These are phyloP conservation scores for Piezodorus guildinii DNA, from an alignment of 1,140 invertebrate species.

Conservation along the genomic window DNA sequence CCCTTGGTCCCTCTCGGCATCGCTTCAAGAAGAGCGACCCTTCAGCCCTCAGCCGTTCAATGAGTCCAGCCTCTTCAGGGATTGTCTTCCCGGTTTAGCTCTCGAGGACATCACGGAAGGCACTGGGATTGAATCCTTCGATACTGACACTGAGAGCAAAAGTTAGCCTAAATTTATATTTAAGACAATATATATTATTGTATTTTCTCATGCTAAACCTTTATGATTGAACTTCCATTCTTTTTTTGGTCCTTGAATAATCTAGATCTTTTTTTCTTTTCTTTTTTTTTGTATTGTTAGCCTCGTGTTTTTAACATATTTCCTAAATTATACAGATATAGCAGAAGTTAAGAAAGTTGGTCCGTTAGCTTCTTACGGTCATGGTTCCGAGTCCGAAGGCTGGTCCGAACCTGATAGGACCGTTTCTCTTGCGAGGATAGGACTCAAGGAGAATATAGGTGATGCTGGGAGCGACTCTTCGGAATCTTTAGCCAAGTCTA, in stretches of 20 bases:
- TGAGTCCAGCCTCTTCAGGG: neutral
- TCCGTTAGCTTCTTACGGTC: neutral
- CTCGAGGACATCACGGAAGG: conserved; percentile 21
- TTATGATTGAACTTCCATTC: too few species aligned
- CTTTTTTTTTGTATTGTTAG: too few species aligned
- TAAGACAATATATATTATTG: too few species aligned
- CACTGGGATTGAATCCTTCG: neutral
- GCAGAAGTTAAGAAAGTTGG: neutral
- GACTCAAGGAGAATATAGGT: conserved; percentile 38
- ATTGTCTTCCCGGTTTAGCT: conserved; percentile 2
- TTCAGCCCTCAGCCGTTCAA: neutral
- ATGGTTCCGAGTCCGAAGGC: conserved; percentile 59
- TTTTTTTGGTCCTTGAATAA: too few species aligned
- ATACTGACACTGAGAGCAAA: conserved; percentile 4
- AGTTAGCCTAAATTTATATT: neutral
- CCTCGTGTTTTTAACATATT: too few species aligned
- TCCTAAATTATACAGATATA: neutral
- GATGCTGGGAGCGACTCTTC: neutral
- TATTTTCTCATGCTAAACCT: too few species aligned
- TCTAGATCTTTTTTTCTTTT: too few species aligned
- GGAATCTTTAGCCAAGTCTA: neutral
- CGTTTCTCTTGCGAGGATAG: conserved; percentile 64
- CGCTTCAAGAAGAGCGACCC: neutral
- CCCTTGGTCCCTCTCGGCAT: neutral
- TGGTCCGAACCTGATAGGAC: conserved; percentile 74